These are phyloP conservation scores for Diplosoma virens DNA, from an alignment of 23 tunicate genomes.

Conservation along the genomic window DNA sequence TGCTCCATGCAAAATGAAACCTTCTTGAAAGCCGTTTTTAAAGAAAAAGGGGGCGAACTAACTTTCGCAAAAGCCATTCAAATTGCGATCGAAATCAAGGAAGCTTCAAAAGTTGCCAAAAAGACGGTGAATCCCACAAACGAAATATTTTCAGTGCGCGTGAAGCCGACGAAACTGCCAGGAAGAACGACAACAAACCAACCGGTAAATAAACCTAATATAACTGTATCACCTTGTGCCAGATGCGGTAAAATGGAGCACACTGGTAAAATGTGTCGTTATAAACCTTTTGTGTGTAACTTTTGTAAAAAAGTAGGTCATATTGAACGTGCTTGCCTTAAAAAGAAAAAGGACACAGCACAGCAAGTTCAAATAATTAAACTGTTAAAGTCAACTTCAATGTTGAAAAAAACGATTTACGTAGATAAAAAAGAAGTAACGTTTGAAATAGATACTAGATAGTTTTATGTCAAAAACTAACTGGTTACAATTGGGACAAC, in stretches of 20 bases:
- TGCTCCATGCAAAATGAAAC: conserved; percentile 42
- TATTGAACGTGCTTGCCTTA: conserved; percentile 7
- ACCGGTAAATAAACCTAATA: background rate
- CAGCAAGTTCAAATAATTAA: conserved; percentile 1
- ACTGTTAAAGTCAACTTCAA: background rate
- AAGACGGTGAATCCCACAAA: conserved; percentile 6
- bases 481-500: conserved; percentile 24
- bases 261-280: background rate
- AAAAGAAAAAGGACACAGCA: background rate
- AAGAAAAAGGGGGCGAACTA: conserved; percentile 32
- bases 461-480: background rate
- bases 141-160: background rate
- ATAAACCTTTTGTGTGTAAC: background rate
- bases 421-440: background rate
- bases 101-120: conserved; percentile 45
- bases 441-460: conserved; percentile 9
- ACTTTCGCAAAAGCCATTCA: conserved; percentile 35
- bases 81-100: conserved; percentile 30
- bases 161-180: background rate
- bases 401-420: background rate
- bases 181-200: background rate
- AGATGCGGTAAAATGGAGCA: conserved; percentile 8
- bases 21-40: conserved; percentile 36
- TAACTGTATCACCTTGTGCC: background rate
- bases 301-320: conserved; percentile 22